Percentiles rank a stretch among this genome's conserved stretches.
Evolutionary conservation across 2,888 invertebrate genomes (phyloP).

Genomic region (Caenorhabditis drosophilae): DNA sequence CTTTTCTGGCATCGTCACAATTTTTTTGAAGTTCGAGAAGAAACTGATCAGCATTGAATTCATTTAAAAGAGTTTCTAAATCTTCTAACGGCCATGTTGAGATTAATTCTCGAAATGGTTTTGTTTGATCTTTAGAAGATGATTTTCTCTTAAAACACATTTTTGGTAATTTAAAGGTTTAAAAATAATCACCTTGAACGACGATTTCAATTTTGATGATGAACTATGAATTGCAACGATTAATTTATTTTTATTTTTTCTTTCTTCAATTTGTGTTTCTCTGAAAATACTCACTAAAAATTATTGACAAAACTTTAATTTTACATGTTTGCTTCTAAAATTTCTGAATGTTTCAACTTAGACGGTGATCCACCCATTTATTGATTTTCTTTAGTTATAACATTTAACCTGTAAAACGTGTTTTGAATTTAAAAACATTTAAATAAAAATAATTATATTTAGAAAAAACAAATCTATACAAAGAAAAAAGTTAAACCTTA

Average conservation of each 20-base stretch:
- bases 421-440: too few relatives aligned
- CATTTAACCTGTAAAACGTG: too few relatives aligned
- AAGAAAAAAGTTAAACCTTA: too few relatives aligned
- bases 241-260: neutral
- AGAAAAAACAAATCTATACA: too few relatives aligned
- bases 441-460: too few relatives aligned
- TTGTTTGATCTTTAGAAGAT: constrained; percentile 10
- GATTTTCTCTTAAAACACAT: constrained; percentile 15
- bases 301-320: too few relatives aligned
- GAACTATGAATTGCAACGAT: neutral
- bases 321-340: too few relatives aligned
- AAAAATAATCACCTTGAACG: constrained; percentile 30
- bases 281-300: too few relatives aligned
- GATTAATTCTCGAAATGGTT: constrained; percentile 40
- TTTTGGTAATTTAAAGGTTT: neutral
- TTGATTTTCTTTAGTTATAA: too few relatives aligned
- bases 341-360: too few relatives aligned
- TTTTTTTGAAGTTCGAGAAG: constrained; percentile 23
- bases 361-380: too few relatives aligned
- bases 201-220: constrained; percentile 19
- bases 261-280: too few relatives aligned
- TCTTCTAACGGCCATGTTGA: constrained; percentile 40
- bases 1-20: constrained; percentile 21
- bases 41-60: constrained; percentile 32
- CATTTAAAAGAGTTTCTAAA: constrained; percentile 17